These are phyloP conservation scores for Drosophila cracens DNA, from an alignment of 2,888 invertebrate genomes.

Conservation along the genomic window DNA sequence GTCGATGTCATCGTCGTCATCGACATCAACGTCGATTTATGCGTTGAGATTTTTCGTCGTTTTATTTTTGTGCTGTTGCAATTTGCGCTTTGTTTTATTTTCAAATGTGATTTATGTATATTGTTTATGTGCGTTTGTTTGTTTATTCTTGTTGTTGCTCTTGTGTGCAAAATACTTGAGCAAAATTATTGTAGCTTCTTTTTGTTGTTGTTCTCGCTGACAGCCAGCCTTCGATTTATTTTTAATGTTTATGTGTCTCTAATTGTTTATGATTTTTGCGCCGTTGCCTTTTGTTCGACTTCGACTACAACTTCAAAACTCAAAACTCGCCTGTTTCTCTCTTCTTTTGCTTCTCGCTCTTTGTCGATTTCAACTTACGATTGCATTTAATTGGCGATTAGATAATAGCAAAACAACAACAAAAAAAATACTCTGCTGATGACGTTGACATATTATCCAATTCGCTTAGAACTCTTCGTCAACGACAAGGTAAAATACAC, in stretches of 20 bases:
- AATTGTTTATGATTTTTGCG: slow-evolving; percentile 75
- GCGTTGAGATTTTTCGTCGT: slow-evolving; percentile 68
- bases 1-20: slow-evolving; percentile 20
- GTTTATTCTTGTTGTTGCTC: slow-evolving; percentile 35
- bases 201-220: slow-evolving; percentile 48
- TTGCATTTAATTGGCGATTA: slow-evolving; percentile 77
- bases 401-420: slow-evolving; percentile 55
- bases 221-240: slow-evolving; percentile 79
- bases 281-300: slow-evolving; percentile 35
- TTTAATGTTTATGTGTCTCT: slow-evolving; percentile 79
- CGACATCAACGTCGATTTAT: slow-evolving; percentile 59
- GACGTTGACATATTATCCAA: slow-evolving; percentile 69
- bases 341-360: slow-evolving; percentile 5
- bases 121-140: slow-evolving; percentile 56
- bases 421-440: slow-evolving; percentile 23
- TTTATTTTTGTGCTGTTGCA: slow-evolving; percentile 67
- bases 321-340: slow-evolving; percentile 11
- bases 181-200: slow-evolving; percentile 77
- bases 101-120: slow-evolving; percentile 75
- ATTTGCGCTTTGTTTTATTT: slow-evolving; percentile 77
- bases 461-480: slow-evolving; percentile 46
- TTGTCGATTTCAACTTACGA: slow-evolving; percentile 35
- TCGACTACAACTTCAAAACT: not conserved
- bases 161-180: slow-evolving; percentile 70
- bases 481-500: slow-evolving; percentile 31